Evolutionary conservation across 2,888 invertebrate species (phyloP).

Genomic region (Didymodactylos carnosus): DNA sequence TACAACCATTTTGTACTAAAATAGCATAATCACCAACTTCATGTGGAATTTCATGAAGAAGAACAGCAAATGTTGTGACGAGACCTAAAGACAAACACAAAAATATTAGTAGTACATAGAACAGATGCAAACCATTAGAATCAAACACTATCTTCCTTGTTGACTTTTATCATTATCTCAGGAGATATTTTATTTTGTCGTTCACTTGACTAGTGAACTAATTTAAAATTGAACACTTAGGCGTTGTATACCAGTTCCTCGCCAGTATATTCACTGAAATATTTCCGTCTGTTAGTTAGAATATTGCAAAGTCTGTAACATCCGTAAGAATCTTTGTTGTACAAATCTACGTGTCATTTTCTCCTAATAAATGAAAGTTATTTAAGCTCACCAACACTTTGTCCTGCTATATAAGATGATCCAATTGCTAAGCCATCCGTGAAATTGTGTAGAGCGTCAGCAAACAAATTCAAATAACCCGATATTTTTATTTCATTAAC

Average conservation of each 20-base stretch:
- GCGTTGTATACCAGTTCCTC: too few species aligned
- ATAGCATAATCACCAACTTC: slow-evolving; percentile 99
- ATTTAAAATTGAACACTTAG: too few species aligned
- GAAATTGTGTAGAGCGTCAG: slow-evolving; percentile 95
- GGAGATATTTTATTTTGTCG: too few species aligned
- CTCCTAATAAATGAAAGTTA: background rate
- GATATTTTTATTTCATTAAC: slow-evolving; percentile 51
- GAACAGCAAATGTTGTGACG: slow-evolving; percentile 76
- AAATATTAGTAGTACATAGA: slow-evolving; percentile 14
- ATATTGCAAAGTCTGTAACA: too few species aligned
- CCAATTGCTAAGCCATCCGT: slow-evolving; percentile 98
- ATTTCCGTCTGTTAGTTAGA: too few species aligned
- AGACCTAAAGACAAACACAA: slow-evolving; percentile 18
- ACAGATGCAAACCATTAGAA: background rate
- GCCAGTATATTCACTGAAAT: too few species aligned
- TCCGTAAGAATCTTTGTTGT: background rate
- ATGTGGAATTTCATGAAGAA: slow-evolving; percentile 94
- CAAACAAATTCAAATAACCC: slow-evolving; percentile 85
- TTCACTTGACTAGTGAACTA: too few species aligned
- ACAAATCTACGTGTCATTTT: background rate
- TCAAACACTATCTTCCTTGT: too few species aligned
- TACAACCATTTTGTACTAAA: slow-evolving; percentile 84
- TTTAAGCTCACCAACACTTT: slow-evolving; percentile 44
- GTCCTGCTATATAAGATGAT: slow-evolving; percentile 79
- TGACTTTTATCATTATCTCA: too few species aligned